Conservation (phyloP, 2,797 vertebrate species). For the Melanotaenia parkinsoni region DNA sequence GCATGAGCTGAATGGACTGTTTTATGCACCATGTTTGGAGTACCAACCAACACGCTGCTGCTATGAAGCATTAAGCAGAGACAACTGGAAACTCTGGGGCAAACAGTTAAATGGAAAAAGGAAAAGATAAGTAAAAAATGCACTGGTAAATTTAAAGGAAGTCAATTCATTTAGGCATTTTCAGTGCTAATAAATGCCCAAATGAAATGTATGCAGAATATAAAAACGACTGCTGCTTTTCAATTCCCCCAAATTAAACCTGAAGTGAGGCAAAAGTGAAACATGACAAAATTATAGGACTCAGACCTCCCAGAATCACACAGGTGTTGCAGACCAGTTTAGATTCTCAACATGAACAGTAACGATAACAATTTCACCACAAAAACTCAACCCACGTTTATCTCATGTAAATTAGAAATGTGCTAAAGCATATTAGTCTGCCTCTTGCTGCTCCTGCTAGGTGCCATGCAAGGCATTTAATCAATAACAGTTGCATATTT, state of each 20-base stretch:
- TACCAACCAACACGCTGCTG: conserved; percentile 48
- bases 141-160: conserved; percentile 22
- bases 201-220: conserved; percentile 13
- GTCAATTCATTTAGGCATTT: conserved; percentile 35
- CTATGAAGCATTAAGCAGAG: conserved; percentile 50
- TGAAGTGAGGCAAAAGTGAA: conserved; percentile 15
- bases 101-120: not conserved
- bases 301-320: not conserved
- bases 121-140: conserved; percentile 25
- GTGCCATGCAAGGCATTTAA: conserved; percentile 27
- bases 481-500: conserved; percentile 31
- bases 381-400: not conserved
- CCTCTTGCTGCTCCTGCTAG: conserved; percentile 19
- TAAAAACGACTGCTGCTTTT: conserved; percentile 22
- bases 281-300: conserved; percentile 25
- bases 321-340: not conserved
- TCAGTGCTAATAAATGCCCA: conserved; percentile 30
- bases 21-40: conserved; percentile 33
- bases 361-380: not conserved
- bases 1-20: conserved; percentile 36
- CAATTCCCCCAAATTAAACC: conserved; percentile 2
- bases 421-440: not conserved
- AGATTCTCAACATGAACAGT: not conserved
- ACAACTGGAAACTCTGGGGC: conserved; percentile 48
- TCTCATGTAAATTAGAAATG: not conserved